phyloP scores from a whole-genome alignment of 2,797 vertebrate genomes.

The Cephalopachus bancanus region DNA sequence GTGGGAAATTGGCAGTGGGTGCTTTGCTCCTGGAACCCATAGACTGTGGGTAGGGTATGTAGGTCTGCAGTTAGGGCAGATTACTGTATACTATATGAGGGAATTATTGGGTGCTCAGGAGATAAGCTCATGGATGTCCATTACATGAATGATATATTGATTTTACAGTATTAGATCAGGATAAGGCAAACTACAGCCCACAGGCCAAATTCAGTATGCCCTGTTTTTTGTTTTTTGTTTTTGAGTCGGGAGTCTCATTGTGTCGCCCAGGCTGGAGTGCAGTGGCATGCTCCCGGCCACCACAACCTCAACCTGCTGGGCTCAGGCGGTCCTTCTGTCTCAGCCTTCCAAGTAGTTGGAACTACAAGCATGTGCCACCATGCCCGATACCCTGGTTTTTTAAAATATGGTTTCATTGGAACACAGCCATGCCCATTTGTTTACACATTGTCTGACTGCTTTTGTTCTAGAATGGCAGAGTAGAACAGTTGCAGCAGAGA shows the following conservation, averaged over 20 bases:
- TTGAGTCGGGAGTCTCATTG: too few relatives aligned
- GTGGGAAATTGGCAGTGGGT: not conserved
- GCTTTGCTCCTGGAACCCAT: not conserved
- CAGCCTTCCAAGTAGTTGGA: too few relatives aligned
- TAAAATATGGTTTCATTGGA: not conserved
- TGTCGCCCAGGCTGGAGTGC: too few relatives aligned
- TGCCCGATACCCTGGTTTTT: not conserved
- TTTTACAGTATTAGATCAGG: constrained; percentile 42
- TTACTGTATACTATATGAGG: not conserved
- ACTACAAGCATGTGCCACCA: too few relatives aligned
- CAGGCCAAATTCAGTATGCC: not conserved
- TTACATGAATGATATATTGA: not conserved
- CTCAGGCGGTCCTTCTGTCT: too few relatives aligned
- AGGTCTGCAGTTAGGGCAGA: not conserved
- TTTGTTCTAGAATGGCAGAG: not conserved
- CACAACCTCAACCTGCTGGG: too few relatives aligned
- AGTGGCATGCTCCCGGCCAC: too few relatives aligned
- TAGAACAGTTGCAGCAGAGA: not conserved
- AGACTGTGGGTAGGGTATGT: not conserved
- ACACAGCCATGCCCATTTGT: not conserved
- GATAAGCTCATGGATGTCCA: not conserved
- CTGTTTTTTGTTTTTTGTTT: too few relatives aligned
- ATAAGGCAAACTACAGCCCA: not conserved
- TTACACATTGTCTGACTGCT: not conserved
- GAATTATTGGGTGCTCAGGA: not conserved